Evolutionary conservation across 2,113 vertebrate species (phyloP), one percentile per base, ranked within the genome.

Genomic region (Peromyscus californicus): DNA sequence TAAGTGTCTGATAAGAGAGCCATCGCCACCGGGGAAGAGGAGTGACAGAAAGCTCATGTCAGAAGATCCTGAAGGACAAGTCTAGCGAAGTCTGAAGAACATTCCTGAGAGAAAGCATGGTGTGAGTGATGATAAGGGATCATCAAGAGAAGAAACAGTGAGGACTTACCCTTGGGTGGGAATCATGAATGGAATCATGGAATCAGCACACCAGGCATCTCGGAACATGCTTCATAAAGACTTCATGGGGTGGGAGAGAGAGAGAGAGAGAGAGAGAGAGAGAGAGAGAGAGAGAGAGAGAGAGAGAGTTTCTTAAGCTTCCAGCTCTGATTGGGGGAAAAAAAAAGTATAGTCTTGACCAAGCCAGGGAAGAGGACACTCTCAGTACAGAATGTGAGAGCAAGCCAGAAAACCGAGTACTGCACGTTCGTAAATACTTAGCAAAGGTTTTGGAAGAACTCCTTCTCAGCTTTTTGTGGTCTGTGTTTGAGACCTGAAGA

Each of bases 11-110:
- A 61, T 59, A 51, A 75, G 75, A 76, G 10, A 69, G 21, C 21
- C 6, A 0, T 22, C 6, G 0, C 0, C 12, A 48, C n/a, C n/a
- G n/a, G 54, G 69, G 21, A 7, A 6, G 1, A 16, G 24, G 16
- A 16, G 45, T 54, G 85, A 57, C 39, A 59, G 19, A 84, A 74
- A 36, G 39, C 21, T 24, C 9, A 2, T 39, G 22, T 76, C 82
- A 16, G 45, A 22, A 54, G 29, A 69, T 61, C 22, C 67, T 65
- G 82, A 33, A 65, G 11, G 67, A 57, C 21, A 12, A 54, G 39
- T 39, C 65, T 19, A n/a, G 17, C 0, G 17, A 82, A 13, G 51
- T 6, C 57, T 13, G 24, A 67, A 54, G 78, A 67, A 29, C 54
- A 31, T 89, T 75, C 67, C 72, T 11, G 51, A 31, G 48, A 76